Evolutionary conservation across 2,797 vertebrate genomes (phyloP).

Genomic region (Cetoscarus ocellatus): DNA sequence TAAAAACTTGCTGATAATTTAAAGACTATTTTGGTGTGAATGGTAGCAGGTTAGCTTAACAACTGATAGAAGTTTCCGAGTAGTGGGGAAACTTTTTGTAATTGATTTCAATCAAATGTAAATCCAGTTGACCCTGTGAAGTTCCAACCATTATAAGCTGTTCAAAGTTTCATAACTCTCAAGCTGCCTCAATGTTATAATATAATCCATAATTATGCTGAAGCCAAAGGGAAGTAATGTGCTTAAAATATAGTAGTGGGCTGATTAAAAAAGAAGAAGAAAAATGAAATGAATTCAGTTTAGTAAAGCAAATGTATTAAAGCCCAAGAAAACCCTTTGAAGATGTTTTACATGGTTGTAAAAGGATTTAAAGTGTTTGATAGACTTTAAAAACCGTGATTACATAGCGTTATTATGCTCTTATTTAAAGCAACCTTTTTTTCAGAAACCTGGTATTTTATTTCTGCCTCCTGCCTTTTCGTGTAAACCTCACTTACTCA

Average conservation of each 20-base stretch:
- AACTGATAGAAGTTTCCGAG: too few species aligned
- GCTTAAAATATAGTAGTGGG: neutral
- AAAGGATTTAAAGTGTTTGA: neutral
- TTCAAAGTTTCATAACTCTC: too few species aligned
- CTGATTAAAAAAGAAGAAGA: neutral
- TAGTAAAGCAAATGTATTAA: neutral
- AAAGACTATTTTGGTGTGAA: too few species aligned
- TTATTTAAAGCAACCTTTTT: neutral
- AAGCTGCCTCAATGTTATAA: neutral
- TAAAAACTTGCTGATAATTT: too few species aligned
- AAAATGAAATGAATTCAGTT: neutral
- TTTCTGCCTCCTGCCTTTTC: conserved; percentile 3
- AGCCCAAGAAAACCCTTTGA: neutral
- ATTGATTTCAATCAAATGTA: too few species aligned
- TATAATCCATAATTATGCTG: neutral
- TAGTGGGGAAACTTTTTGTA: too few species aligned
- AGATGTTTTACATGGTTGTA: neutral
- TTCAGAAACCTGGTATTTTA: neutral
- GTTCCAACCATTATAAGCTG: too few species aligned
- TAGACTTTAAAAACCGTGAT: neutral
- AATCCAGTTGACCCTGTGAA: too few species aligned
- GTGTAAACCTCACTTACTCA: neutral
- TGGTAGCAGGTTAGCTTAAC: too few species aligned
- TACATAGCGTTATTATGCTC: neutral
- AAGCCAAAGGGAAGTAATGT: neutral